Base-by-base conservation (phyloP, 2,113 vertebrate species). In the Notiomystis cincta region DNA sequence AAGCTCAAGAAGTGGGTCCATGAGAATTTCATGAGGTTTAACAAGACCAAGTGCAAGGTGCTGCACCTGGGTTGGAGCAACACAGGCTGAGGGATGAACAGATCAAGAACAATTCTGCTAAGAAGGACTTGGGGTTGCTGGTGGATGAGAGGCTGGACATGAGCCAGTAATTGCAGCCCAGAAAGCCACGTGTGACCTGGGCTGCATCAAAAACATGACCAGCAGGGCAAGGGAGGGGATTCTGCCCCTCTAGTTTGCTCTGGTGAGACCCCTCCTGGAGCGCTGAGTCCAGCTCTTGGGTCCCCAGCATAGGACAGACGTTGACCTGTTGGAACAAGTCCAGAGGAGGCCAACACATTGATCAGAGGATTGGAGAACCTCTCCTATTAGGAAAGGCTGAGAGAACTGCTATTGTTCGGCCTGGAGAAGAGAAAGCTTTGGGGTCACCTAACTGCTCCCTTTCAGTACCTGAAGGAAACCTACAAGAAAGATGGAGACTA, bases 21-120 rank as follows among this genome's bases (percentile, higher is more conserved):
- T 35, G 24, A 30, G 24, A 53, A 31, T 60, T 24, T 69, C 30
- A 19, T 40, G n/a, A 7, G 3, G 8, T 61, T 47, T 31, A 67
- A 27, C n/a, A 60, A 75, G n/a, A 47, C 25, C 11, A 54, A 25
- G 21, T 7, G 8, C 47, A 35, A 35, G 54, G 6, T 60, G n/a
- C n/a, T 61, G 33, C 23, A 13, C 28, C 15, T 38, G 28, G 19
- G 7, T 11, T 0, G 2, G 35, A 13, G 5, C n/a, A 47, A 4
- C 10, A 19, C 17, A 54, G 61, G 24, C 38, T 15, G n/a, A 0
- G 10, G 24, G 16, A 40, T 19, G 45, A 31, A 15, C 16, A 67
- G 24, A 67, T 9, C 0, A 0, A 69, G 54, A 69, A 47, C n/a
- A 69, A 14, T n/a, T 54, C 17, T 53, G 17, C 0, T 0, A 4